phyloP scores from a whole-genome alignment of 1,140 invertebrate species.

The Maniola jurtina region DNA sequence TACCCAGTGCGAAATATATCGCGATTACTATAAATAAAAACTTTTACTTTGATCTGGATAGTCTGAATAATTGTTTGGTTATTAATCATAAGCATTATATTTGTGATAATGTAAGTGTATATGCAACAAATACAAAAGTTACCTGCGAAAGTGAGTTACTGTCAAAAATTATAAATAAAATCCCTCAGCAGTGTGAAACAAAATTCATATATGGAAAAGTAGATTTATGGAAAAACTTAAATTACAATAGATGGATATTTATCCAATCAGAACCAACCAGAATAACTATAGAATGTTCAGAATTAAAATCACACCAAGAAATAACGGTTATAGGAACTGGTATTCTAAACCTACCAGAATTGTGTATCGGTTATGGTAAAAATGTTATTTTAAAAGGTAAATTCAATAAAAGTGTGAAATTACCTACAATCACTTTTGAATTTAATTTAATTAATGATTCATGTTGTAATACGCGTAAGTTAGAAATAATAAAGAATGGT shows the following conservation, averaged over 20 bases:
- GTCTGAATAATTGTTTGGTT: constrained; percentile 24
- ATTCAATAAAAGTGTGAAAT: no score
- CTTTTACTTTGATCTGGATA: constrained; percentile 28
- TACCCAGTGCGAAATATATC: constrained; percentile 36
- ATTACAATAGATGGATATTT: constrained; percentile 39
- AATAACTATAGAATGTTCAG: constrained; percentile 30
- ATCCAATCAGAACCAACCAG: constrained; percentile 30
- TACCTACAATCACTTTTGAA: no score
- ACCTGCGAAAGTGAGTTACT: constrained; percentile 38
- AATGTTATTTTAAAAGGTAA: no score
- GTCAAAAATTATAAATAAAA: constrained; percentile 13
- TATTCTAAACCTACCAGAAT: constrained; percentile 22
- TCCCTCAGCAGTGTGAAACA: constrained; percentile 34
- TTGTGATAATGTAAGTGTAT: no score
- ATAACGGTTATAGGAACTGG: constrained; percentile 28
- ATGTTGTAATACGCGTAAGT: no score
- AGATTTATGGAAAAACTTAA: no score
- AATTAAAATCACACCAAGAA: constrained; percentile 14
- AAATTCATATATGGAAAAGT: constrained; percentile 28
- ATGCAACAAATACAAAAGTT: constrained; percentile 26
- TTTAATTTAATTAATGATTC: no score
- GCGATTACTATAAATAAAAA: constrained; percentile 41
- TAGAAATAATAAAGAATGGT: no score
- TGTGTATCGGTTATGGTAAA: neutral
- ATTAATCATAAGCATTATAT: constrained; percentile 15